Evolutionary conservation across 2,113 vertebrate species (phyloP).

Genomic region (Phoxinus phoxinus): DNA sequence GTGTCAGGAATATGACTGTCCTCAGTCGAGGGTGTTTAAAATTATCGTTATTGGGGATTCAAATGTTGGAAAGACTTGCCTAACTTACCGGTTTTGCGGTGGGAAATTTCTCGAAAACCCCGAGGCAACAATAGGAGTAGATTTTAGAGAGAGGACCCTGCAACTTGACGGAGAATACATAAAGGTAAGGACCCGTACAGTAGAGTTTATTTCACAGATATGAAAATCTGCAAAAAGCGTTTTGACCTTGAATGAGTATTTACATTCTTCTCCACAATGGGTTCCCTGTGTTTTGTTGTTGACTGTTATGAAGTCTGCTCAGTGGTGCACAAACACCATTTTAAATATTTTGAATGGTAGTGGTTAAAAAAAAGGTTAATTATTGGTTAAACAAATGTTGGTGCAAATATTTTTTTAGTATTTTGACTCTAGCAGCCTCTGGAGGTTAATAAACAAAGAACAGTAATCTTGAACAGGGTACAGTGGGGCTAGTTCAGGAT

Average conservation of each 20-base stretch:
- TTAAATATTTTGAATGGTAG: not conserved
- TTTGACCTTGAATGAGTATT: not conserved
- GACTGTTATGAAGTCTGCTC: not conserved
- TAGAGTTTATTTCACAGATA: not conserved
- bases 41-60: slow-evolving; percentile 79
- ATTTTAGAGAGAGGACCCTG: slow-evolving; percentile 76
- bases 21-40: slow-evolving; percentile 71
- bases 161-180: slow-evolving; percentile 73
- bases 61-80: slow-evolving; percentile 77
- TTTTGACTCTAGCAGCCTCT: not conserved
- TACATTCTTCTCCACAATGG: not conserved
- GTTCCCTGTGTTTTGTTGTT: not conserved
- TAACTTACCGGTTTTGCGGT: slow-evolving; percentile 77
- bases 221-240: not conserved
- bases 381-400: not conserved
- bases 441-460: slow-evolving; percentile 3
- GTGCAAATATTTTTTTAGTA: not conserved
- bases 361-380: not conserved
- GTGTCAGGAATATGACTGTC: slow-evolving; percentile 55
- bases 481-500: not conserved
- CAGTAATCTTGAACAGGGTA: slow-evolving; percentile 9
- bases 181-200: slow-evolving; percentile 66
- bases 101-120: slow-evolving; percentile 76
- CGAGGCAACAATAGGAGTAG: slow-evolving; percentile 79
- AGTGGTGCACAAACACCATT: not conserved